phyloP scores from a whole-genome alignment of 2,888 invertebrate species.

The Seladonia tumulorum region DNA sequence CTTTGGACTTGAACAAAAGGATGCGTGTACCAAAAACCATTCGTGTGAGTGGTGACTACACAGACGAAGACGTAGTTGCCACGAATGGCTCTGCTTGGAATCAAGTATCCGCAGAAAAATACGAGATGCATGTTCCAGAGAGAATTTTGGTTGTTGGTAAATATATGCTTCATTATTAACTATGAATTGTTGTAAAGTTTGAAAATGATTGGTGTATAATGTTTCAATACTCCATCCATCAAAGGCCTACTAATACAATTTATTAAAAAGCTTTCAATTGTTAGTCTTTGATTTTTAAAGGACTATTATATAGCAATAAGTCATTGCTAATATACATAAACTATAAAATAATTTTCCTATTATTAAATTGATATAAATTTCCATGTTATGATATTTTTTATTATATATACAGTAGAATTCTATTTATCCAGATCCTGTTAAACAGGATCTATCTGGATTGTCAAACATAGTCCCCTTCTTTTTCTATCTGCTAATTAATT shows the following conservation, averaged over 20 bases:
- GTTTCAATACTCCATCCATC: background rate
- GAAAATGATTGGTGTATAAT: background rate
- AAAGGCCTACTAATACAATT: background rate
- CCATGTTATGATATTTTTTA: background rate
- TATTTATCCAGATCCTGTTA: too few relatives aligned
- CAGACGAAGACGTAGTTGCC: constrained; percentile 88
- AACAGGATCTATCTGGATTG: too few relatives aligned
- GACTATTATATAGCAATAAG: too few relatives aligned
- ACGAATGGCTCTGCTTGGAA: constrained; percentile 87
- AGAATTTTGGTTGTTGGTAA: constrained; percentile 95
- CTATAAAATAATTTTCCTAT: too few relatives aligned
- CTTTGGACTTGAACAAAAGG: constrained; percentile 91
- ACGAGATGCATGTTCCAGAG: constrained; percentile 97
- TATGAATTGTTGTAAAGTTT: background rate
- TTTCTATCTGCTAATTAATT: too few relatives aligned
- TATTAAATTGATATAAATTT: background rate
- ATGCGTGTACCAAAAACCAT: constrained; percentile 94
- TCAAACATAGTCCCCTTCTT: too few relatives aligned
- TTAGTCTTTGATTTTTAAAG: too few relatives aligned
- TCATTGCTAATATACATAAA: too few relatives aligned
- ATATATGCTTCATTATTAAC: constrained; percentile 82
- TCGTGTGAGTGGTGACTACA: constrained; percentile 90
- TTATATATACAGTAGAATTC: too few relatives aligned
- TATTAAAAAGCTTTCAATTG: too few relatives aligned
- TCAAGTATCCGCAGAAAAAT: constrained; percentile 87